Evolutionary conservation across 2,888 invertebrate species (phyloP), one percentile per base, ranked within the genome.

Genomic region (Acronicta leporina): DNA sequence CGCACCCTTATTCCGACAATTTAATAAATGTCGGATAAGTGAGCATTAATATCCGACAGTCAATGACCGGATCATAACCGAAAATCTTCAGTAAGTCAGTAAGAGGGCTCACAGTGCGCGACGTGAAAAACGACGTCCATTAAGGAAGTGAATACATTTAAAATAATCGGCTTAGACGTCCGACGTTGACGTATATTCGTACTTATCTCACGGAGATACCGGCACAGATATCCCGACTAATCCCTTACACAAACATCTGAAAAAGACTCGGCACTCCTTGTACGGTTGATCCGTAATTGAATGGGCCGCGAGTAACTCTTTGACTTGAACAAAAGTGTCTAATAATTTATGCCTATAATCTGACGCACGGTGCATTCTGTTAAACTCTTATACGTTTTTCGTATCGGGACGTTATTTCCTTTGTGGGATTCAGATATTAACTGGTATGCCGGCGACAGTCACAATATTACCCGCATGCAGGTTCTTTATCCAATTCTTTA

Each of bases 61-160:
- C 93, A 89, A 84, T 93, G 93, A 92, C 93, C 94, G 91, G 94
- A 92, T 94, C 94, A 92, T 92, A 91, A 90, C 91, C 92, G 78
- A 92, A 92, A 92, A 92, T 92, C 92, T 92, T 89, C 91, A 90
- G 93, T 93, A 87, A 92, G 91, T 89, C 89, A 87, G 88, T 81
- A 81, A 82, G 86, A 83, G 81, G 78, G 83, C 88, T 85, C 88
- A 81, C 86, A 82, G 87, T 83, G 83, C 86, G 82, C 84, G 80
- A 87, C 87, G 90, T 94, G 94, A 94, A 94, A 93, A 94, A 93
- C 91, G 94, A 92, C 90, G 85, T 90, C 93, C 94, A 94, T 94
- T 94, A 94, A 92, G 94, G 94, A 93, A 94, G 94, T 94, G 94
- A 94, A 94, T 94, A 94, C 94, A 94, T 94, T 94, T 94, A 93